Conservation (phyloP, 2,797 vertebrate species). For the Microctenopoma lineatum region DNA sequence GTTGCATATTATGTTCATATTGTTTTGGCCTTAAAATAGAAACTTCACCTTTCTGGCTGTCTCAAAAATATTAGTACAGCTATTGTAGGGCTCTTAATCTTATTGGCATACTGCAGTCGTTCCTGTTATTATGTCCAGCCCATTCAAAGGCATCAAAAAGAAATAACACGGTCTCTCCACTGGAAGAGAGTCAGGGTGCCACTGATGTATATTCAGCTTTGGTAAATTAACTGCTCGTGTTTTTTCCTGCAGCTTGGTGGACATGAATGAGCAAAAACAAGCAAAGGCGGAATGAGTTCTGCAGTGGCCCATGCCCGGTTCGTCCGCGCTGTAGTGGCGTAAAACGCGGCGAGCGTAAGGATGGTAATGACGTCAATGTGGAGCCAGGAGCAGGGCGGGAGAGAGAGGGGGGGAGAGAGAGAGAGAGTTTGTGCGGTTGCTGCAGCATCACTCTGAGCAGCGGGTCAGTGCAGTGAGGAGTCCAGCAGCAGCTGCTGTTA, state of each 20-base stretch:
- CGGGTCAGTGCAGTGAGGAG: conserved; percentile 63
- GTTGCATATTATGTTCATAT: neutral
- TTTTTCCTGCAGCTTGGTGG: neutral
- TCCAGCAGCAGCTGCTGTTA: conserved; percentile 53
- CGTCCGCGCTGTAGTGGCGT: conserved; percentile 71
- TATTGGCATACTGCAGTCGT: neutral
- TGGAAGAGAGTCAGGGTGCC: conserved; percentile 20
- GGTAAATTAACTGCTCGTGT: neutral
- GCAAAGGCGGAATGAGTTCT: conserved; percentile 69
- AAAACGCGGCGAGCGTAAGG: conserved; percentile 72
- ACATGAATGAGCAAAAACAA: neutral
- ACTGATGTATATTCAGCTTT: conserved; percentile 1
- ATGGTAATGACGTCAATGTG: conserved; percentile 82
- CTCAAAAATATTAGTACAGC: neutral
- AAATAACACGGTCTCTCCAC: neutral
- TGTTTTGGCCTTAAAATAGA: neutral
- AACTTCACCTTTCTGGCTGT: neutral
- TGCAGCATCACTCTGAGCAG: conserved; percentile 76
- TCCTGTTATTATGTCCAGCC: conserved; percentile 1
- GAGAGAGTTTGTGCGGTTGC: conserved; percentile 51
- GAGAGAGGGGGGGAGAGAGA: conserved; percentile 27
- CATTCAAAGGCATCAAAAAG: conserved; percentile 8
- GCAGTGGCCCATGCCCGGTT: conserved; percentile 69
- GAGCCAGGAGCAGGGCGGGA: conserved; percentile 19
- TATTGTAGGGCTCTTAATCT: neutral